A percentile compares a stretch with the other conserved stretches of the same genome.
Evolutionary conservation across 64 coral and sea anemone species (phyloP).

Genomic region (Porites lutea): DNA sequence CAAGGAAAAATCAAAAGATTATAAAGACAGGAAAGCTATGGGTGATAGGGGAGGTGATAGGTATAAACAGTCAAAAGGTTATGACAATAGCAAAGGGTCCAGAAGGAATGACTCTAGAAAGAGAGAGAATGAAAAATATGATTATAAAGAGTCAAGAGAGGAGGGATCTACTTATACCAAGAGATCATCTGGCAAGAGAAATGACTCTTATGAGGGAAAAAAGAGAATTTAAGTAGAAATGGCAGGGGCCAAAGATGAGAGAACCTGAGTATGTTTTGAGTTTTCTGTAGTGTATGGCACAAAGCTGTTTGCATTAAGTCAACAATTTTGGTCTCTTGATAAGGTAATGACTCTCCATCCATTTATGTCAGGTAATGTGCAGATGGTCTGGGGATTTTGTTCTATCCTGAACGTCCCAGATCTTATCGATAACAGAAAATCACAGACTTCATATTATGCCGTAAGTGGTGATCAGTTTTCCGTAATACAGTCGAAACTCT

Average conservation of each 20-base stretch:
- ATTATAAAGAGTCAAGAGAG: neutral
- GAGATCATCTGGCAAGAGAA: conserved; percentile 5
- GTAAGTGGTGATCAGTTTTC: too few relatives aligned
- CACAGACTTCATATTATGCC: too few relatives aligned
- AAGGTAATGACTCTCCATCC: too few relatives aligned
- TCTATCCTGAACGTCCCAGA: too few relatives aligned
- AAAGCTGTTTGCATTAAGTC: too few relatives aligned
- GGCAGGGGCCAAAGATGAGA: neutral
- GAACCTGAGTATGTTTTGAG: neutral
- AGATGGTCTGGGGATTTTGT: too few relatives aligned
- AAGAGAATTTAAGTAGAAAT: neutral
- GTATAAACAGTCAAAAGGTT: conserved; percentile 10
- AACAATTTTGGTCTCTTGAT: too few relatives aligned
- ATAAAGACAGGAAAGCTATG: neutral
- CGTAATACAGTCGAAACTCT: too few relatives aligned
- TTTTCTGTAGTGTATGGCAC: neutral
- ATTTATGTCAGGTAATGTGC: too few relatives aligned
- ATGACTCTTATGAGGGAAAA: neutral
- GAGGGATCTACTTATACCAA: neutral
- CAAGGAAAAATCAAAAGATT: neutral
- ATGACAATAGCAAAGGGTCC: neutral
- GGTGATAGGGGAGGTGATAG: neutral
- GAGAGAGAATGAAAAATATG: conserved; percentile 1
- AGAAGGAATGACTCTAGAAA: neutral
- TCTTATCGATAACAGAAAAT: too few relatives aligned